A percentile compares a stretch with the other conserved stretches of the same genome.
Conservation (phyloP, 2,797 vertebrate species). For the Acanthiza pusilla region DNA sequence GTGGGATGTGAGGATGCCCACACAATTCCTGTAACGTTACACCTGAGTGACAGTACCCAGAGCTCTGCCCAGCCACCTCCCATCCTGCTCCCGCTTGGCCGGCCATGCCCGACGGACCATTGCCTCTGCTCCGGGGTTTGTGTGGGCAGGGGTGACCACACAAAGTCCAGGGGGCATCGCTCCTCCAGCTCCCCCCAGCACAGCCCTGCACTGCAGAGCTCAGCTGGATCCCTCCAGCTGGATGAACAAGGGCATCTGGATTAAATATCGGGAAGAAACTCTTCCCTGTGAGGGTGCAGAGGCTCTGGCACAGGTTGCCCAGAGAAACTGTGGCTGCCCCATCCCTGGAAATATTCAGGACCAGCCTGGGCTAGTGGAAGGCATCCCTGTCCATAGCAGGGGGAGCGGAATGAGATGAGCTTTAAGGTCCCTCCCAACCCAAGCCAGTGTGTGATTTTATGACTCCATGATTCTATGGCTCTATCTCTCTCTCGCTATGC, state of each 20-base stretch:
- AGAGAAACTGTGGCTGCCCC: neutral
- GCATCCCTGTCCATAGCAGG: neutral
- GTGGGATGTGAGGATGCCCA: conserved; percentile 22
- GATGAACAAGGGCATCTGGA: neutral
- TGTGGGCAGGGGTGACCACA: neutral
- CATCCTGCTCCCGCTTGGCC: neutral
- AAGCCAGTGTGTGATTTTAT: neutral
- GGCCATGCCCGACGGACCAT: fast-evolving
- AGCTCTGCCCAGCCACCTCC: conserved; percentile 3
- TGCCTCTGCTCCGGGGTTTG: neutral
- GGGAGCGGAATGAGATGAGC: neutral
- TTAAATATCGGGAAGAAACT: neutral
- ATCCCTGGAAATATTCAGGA: neutral
- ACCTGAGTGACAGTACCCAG: conserved; percentile 10
- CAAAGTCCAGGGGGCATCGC: neutral
- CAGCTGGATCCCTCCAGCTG: neutral
- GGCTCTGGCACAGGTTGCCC: neutral
- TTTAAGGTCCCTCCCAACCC: neutral
- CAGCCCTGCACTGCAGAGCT: neutral
- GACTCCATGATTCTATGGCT: neutral
- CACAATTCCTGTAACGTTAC: neutral
- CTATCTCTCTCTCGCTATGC: neutral
- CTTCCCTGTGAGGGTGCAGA: neutral
- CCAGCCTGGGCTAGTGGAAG: neutral
- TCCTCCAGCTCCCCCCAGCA: neutral